phyloP scores from a whole-genome alignment of 2,797 vertebrate species.

The Pogonophryne albipinna region DNA sequence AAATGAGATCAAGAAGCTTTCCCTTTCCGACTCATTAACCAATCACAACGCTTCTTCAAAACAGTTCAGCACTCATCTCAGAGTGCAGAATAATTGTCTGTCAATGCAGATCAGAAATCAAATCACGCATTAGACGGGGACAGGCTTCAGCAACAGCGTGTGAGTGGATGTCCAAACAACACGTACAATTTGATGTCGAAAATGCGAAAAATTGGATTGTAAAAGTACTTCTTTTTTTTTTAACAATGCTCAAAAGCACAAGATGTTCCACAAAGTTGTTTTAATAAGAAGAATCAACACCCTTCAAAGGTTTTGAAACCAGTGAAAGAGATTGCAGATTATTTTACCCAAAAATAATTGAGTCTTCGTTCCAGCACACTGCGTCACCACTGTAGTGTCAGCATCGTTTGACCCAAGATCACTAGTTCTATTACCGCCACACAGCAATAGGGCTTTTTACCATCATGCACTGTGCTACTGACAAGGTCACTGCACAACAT shows the following conservation, averaged over 20 bases:
- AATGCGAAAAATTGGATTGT: neutral
- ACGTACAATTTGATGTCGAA: slow-evolving; percentile 2
- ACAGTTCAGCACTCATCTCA: slow-evolving; percentile 75
- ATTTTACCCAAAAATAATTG: neutral
- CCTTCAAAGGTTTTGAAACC: too few species aligned
- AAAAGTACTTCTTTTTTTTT: too few species aligned
- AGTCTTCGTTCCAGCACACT: neutral
- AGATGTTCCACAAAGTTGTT: too few species aligned
- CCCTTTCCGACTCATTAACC: slow-evolving; percentile 85
- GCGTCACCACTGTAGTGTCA: slow-evolving; percentile 35
- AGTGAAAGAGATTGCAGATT: too few species aligned
- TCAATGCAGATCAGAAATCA: slow-evolving; percentile 78
- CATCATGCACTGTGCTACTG: slow-evolving; percentile 14
- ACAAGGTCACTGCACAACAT: slow-evolving; percentile 49
- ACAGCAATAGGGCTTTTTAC: slow-evolving; percentile 36
- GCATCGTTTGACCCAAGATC: slow-evolving; percentile 56
- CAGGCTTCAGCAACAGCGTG: slow-evolving; percentile 17
- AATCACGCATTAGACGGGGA: slow-evolving; percentile 41
- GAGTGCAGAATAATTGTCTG: slow-evolving; percentile 78
- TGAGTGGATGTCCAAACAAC: slow-evolving; percentile 28
- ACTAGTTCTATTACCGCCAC: slow-evolving; percentile 47
- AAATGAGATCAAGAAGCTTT: slow-evolving; percentile 87
- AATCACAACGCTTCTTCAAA: slow-evolving; percentile 83
- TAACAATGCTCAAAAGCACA: too few species aligned
- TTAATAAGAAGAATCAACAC: too few species aligned